Evolutionary conservation across 1,140 invertebrate genomes (phyloP), one percentile per base, ranked within the genome.

Genomic region (Whitmania pigra): DNA sequence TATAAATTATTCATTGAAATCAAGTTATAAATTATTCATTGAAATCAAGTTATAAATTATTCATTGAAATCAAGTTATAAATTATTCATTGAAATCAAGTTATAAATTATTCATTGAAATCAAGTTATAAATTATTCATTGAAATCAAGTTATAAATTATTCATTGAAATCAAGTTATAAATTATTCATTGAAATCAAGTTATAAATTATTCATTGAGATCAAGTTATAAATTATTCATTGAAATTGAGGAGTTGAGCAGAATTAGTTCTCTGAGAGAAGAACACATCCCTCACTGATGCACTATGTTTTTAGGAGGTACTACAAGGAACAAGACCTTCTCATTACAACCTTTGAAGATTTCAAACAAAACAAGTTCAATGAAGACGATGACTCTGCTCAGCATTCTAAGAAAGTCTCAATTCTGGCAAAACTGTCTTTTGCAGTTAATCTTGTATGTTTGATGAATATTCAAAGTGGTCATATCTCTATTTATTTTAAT

Each of bases 301-400:
- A 13, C 22, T 7, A 31, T 40, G 27, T 40, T 68, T 73, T 40
- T 60, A 79, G 79, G 63, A 75, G 78, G 4, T 81, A 77, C 72
- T 81, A 81, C 75, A 80, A 80, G 72, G 77, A 77, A 18, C 80
- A 81, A 72, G 77, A 80, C 74, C 78, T 80, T 66, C 71, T 81
- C 31, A 81, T 81, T 18, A 73, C 74, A n/a, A 76, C 77, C 0
- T 81, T 76, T 73, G 79, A 81, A 66, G 75, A 77, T n/a, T 76
- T 78, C 4, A 74, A 76, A 53, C 69, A 74, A 15, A 74, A 73
- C 43, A 60, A 74, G 49, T 67, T 55, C 55, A 36, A 27, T 49
- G 73, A 71, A 2, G 55, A 67, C 15, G 29, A 67, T 9, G 60
- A 20, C 13, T 53, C 22, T 29, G 55, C 20, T 31, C 25, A 20